Base-by-base conservation (phyloP, 2,113 vertebrate species). In the Pterocles orientalis region DNA sequence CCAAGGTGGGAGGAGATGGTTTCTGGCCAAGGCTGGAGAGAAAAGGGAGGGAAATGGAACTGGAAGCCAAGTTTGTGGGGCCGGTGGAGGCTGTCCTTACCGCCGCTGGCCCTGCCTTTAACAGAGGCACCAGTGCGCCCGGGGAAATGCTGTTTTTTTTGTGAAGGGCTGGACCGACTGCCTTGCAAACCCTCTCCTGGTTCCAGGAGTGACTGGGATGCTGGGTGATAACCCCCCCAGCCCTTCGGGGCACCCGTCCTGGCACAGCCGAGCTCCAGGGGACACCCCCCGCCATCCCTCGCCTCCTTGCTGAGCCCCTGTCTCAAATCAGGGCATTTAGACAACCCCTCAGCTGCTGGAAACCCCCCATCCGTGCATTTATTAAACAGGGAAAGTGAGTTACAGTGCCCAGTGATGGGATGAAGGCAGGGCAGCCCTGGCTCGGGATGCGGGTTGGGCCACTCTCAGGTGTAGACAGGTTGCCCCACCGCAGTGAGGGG, bases 401-500 rank as follows among this genome's bases (percentile, higher is more conserved):
- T 33, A n/a, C 34, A 56, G 47, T 28, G 75, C 31, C n/a, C 50
- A 56, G 60, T 31, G 41, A 54, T 10, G 1, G 73, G 31, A 36
- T 3, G 70, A 60, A 29, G 28, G 53, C n/a, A 88, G n/a, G 28
- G n/a, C 51, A 45, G 45, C 33, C 29, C 45, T 62, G 14, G 1
- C 26, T 25, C 61, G 34, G 50, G 1, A 0, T 41, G 34, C 51
- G 53, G 36, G 11, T 3, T 29, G 43, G 57, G 50, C 18, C 25
- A 8, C 58, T 26, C 50, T 76, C 56, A 66, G 1, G 47, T 5
- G 43, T n/a, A 33, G 70, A 5, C 12, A 21, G 31, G 18, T 48
- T n/a, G 47, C 29, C 23, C 19, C 18, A 3, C 68, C 26, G 6
- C 16, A 26, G 53, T 0, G 0, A 14, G 31, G 43, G 15, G 36